A percentile compares a stretch with the other conserved stretches of the same genome.
Evolutionary conservation across 2,797 vertebrate species (phyloP).

Genomic region (Onychomys leucogaster): DNA sequence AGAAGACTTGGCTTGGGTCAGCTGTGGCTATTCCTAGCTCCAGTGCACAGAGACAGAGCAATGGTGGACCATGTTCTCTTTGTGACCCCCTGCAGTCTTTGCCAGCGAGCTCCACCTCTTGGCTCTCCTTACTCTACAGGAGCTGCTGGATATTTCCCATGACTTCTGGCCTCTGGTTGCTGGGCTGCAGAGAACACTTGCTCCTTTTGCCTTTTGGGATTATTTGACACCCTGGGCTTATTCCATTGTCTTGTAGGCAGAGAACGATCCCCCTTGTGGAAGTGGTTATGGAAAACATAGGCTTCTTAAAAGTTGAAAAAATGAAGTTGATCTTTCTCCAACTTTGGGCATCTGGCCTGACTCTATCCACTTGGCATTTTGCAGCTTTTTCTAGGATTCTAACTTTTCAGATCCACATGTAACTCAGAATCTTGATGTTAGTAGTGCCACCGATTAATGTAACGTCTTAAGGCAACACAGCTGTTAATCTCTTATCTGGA

Average conservation of each 20-base stretch:
- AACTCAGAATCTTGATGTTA: background rate
- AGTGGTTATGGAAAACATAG: accelerated
- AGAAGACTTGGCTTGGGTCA: too few species aligned
- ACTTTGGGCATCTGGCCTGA: accelerated
- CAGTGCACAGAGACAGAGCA: background rate
- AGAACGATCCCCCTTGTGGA: background rate
- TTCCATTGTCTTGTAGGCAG: background rate
- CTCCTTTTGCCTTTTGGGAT: background rate
- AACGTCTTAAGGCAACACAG: background rate
- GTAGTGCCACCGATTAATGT: background rate
- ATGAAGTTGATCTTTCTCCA: background rate
- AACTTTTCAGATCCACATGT: background rate
- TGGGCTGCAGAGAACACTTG: accelerated
- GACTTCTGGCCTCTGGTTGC: accelerated
- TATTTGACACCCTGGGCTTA: background rate
- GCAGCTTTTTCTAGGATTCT: background rate
- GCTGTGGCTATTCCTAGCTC: accelerated
- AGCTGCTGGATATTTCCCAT: background rate
- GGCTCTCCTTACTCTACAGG: accelerated
- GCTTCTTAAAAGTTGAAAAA: background rate
- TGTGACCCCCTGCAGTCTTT: background rate
- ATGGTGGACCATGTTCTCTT: background rate
- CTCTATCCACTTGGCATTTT: background rate
- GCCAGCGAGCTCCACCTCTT: accelerated
- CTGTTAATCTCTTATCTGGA: background rate